phyloP scores from a whole-genome alignment of 2,888 invertebrate species.

The Panopea generosa region DNA sequence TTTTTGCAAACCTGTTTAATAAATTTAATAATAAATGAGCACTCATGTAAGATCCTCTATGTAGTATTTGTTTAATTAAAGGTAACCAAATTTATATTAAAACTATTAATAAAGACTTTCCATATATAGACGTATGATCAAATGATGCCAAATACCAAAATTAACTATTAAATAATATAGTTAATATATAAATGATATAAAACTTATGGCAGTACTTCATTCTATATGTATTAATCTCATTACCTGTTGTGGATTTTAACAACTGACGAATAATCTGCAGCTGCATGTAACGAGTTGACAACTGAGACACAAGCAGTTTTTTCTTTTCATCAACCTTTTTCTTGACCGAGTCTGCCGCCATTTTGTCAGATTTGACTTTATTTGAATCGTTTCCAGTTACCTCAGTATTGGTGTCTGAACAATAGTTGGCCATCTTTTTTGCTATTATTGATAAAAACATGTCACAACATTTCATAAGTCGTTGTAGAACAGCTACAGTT shows the following conservation, averaged over 20 bases:
- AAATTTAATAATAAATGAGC: no score
- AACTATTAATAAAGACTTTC: no score
- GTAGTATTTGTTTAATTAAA: no score
- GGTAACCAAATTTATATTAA: no score
- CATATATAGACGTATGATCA: no score
- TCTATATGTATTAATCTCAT: no score
- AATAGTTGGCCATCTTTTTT: background rate
- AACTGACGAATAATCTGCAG: background rate
- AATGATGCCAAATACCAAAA: no score
- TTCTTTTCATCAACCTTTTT: background rate
- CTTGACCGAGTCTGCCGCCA: background rate
- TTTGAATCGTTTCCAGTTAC: background rate
- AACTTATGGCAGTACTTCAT: no score
- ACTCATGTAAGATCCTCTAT: no score
- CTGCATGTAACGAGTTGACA: slow-evolving; percentile 1
- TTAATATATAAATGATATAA: no score
- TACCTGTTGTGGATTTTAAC: background rate
- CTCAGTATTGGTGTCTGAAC: background rate
- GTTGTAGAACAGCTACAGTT: background rate
- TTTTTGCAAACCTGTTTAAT: no score
- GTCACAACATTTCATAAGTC: background rate
- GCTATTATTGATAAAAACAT: background rate
- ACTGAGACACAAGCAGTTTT: background rate
- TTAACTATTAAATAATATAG: no score
- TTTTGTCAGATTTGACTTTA: background rate